Evolutionary conservation across 2,797 vertebrate species (phyloP).

Genomic region (Balearica regulorum): DNA sequence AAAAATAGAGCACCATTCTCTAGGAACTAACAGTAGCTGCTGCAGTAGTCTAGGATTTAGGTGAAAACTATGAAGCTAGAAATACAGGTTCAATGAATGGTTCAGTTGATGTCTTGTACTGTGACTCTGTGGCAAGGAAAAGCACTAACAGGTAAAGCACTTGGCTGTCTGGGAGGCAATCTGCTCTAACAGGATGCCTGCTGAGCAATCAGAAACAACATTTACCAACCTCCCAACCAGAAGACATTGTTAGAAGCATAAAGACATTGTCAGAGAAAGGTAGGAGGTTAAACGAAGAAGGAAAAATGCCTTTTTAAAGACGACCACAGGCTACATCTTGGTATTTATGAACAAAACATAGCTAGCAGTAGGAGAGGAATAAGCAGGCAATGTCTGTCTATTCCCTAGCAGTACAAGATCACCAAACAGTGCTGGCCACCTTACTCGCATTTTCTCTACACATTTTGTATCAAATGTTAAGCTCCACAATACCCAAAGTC

Average conservation of each 20-base stretch:
- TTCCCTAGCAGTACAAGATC: neutral
- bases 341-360: neutral
- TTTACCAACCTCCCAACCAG: neutral
- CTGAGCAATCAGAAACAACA: constrained; percentile 45
- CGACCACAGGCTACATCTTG: neutral
- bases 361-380: neutral
- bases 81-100: neutral
- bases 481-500: neutral
- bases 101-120: constrained; percentile 26
- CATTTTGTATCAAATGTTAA: neutral
- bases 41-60: neutral
- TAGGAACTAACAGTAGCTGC: neutral
- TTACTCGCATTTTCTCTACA: neutral
- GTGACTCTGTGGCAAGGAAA: neutral
- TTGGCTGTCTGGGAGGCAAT: neutral
- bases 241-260: neutral
- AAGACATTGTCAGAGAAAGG: neutral
- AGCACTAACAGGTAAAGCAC: neutral
- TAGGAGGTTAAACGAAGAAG: neutral
- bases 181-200: constrained; percentile 26
- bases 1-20: neutral
- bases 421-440: neutral
- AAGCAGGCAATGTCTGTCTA: neutral
- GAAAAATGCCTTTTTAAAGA: neutral
- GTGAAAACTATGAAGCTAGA: neutral